A percentile compares a stretch with the other conserved stretches of the same genome.
Conservation (phyloP, 2,888 invertebrate species). For the Hymenopus coronatus region DNA sequence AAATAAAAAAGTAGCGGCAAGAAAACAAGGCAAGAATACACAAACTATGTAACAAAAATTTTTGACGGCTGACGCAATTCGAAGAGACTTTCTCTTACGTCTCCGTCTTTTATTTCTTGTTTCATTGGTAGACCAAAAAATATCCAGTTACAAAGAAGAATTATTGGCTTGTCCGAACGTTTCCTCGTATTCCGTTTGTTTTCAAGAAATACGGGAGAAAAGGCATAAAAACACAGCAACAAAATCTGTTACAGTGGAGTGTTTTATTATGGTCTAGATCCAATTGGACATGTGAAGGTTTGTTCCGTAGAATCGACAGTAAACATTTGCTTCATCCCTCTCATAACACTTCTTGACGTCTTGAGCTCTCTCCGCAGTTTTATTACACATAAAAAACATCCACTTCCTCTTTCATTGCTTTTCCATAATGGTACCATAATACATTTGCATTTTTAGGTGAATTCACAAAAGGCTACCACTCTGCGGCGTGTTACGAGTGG, state of each 20-base stretch:
- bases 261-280: not conserved
- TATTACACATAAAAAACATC: not conserved
- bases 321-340: not conserved
- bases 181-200: not conserved
- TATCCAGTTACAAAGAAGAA: not conserved
- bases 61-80: not conserved
- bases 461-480: too few species aligned
- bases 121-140: not conserved
- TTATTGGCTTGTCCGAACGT: not conserved
- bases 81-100: not conserved
- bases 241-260: not conserved
- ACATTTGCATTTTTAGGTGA: too few species aligned
- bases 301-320: not conserved
- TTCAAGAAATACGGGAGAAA: not conserved
- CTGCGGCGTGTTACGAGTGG: too few species aligned
- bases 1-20: too few species aligned
- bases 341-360: not conserved
- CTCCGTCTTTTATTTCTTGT: not conserved
- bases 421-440: not conserved
- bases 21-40: not conserved
- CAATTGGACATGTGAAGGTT: not conserved
- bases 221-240: not conserved
- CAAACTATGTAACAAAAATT: not conserved
- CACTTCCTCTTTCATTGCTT: not conserved
- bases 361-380: not conserved